Evolutionary conservation across 2,888 invertebrate species (phyloP), one percentile per base, ranked within the genome.

Genomic region (Dascillus cervinus): DNA sequence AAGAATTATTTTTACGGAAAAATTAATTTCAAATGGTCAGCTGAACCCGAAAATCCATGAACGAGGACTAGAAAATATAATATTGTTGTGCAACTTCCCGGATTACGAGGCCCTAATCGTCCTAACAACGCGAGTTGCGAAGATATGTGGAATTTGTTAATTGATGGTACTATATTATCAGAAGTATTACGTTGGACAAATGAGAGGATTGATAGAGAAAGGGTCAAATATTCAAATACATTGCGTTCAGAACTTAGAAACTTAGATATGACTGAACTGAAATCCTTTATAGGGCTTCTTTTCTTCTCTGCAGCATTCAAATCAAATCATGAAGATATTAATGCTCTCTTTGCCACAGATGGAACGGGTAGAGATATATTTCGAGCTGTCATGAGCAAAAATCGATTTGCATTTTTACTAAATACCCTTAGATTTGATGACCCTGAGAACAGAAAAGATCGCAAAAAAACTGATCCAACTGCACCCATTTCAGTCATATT

Each of bases 361-460:
- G 49, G 48, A 9, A 43, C 40, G 15, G 43, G 44, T 9, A 24
- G 43, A 31, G 41, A 46, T 12, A 40, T 46, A 21, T 48, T 49
- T 37, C 14, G 47, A 22, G 31, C 26, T 11, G 32, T 38, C n/a
- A 48, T 52, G 41, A 36, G 31, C 10, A 9, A 26, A 26, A 46
- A 44, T 19, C 15, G 43, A 22, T 44, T 48, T 41, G 5, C 25
- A 11, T 19, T 39, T 22, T 12, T 50, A 11, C 28, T 52, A 13
- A 14, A 23, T 17, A 26, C 26, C 14, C 22, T 53, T 22, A 12
- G 47, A 15, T 50, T 52, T 43, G 47, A 52, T 31, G 37, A 50
- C 41, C 29, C 33, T 12, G 26, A 21, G n/a, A 33, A 32, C 10
- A 27, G 43, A 22, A 30, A 29, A 9, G 30, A 39, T 17, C 11